phyloP scores from a whole-genome alignment of 2,113 vertebrate species.

The Cheirogaleus medius region DNA sequence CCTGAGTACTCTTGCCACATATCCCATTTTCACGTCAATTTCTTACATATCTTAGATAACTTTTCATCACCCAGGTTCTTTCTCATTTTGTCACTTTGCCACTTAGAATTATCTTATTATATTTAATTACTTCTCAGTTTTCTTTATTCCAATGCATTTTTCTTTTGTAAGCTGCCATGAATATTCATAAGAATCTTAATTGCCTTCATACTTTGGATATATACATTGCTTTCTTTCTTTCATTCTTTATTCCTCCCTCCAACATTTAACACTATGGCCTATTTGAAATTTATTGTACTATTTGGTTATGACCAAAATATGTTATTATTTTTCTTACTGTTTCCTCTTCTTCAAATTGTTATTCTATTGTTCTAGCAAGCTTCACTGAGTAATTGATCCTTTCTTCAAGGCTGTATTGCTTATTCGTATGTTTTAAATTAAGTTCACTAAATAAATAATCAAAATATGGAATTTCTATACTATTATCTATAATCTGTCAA shows the following conservation, averaged over 20 bases:
- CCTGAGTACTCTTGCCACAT: not conserved
- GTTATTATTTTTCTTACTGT: not conserved
- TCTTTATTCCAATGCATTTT: not conserved
- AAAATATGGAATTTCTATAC: not conserved
- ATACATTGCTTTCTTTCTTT: not conserved
- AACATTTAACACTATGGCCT: not conserved
- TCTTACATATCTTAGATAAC: not conserved
- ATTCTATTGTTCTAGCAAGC: not conserved
- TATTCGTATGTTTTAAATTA: not conserved
- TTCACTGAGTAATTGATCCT: not conserved
- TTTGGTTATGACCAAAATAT: slow-evolving; percentile 33
- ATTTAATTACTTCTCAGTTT: not conserved
- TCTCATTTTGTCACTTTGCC: not conserved
- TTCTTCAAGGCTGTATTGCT: not conserved
- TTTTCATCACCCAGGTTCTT: not conserved
- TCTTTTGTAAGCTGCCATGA: not conserved
- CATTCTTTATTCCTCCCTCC: not conserved
- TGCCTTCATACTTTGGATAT: not conserved
- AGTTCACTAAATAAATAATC: slow-evolving; percentile 9
- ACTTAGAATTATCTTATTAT: not conserved
- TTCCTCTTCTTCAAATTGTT: not conserved
- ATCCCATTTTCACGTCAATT: not conserved
- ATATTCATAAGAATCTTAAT: slow-evolving; percentile 14
- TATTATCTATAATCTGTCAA: not conserved
- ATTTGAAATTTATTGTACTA: not conserved